These are phyloP conservation scores for Drosophila erecta DNA, from an alignment of 1,140 invertebrate genomes.

Conservation along the genomic window DNA sequence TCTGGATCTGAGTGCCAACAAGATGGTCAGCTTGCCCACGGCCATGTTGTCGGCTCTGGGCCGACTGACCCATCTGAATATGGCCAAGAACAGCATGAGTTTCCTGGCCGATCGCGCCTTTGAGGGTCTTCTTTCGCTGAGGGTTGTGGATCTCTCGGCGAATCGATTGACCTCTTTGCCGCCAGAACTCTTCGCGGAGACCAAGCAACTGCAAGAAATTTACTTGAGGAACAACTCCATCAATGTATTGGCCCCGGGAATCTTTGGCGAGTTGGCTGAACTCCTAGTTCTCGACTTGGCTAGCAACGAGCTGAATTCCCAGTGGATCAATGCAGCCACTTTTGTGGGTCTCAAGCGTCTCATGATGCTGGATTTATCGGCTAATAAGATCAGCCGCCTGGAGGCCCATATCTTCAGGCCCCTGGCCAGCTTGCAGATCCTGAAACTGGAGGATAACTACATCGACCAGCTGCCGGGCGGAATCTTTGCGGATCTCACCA, in stretches of 20 bases:
- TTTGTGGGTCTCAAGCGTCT: slow-evolving; percentile 93
- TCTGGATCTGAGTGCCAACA: slow-evolving; percentile 93
- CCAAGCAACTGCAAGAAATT: slow-evolving; percentile 92
- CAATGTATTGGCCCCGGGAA: slow-evolving; percentile 92
- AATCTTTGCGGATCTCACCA: slow-evolving; percentile 91
- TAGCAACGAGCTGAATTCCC: slow-evolving; percentile 93
- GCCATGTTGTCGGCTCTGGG: slow-evolving; percentile 90
- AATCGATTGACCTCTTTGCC: slow-evolving; percentile 93
- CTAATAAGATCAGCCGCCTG: slow-evolving; percentile 91
- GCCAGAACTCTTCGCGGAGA: slow-evolving; percentile 92
- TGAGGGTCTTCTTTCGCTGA: slow-evolving; percentile 91
- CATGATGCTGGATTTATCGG: slow-evolving; percentile 92
- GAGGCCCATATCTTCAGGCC: slow-evolving; percentile 92
- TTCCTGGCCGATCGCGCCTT: slow-evolving; percentile 93
- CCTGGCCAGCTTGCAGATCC: slow-evolving; percentile 91
- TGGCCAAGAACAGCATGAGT: slow-evolving; percentile 89
- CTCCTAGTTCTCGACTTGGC: slow-evolving; percentile 93
- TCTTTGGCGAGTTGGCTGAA: slow-evolving; percentile 93
- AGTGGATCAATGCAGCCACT: slow-evolving; percentile 94
- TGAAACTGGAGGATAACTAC: slow-evolving; percentile 93
- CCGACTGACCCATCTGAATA: slow-evolving; percentile 88
- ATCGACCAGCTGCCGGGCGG: slow-evolving; percentile 92
- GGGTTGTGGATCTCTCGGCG: slow-evolving; percentile 91
- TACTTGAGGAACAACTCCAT: slow-evolving; percentile 95
- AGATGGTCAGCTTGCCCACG: slow-evolving; percentile 91